These are phyloP conservation scores for Drosophila picticornis DNA, from an alignment of 2,888 invertebrate genomes.

Conservation along the genomic window DNA sequence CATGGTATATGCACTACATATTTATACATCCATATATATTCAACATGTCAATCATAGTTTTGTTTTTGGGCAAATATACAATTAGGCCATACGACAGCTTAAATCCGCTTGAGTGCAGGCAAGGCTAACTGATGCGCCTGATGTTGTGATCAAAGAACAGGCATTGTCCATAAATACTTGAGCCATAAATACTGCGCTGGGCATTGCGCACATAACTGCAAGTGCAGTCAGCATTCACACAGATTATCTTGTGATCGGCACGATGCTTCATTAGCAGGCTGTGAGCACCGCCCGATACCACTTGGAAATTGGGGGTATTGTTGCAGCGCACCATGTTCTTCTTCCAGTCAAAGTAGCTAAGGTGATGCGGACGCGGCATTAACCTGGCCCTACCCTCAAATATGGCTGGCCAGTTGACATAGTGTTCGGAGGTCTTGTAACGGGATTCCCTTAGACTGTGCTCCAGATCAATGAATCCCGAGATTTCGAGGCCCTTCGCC, in stretches of 20 bases:
- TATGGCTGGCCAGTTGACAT: slow-evolving; percentile 51
- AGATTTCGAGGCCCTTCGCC: slow-evolving; percentile 47
- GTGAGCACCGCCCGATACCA: slow-evolving; percentile 36
- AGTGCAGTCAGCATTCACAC: slow-evolving; percentile 49
- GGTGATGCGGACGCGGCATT: slow-evolving; percentile 29
- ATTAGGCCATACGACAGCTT: slow-evolving; percentile 22
- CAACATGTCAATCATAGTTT: slow-evolving; percentile 27
- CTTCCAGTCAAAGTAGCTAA: slow-evolving; percentile 61
- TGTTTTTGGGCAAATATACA: slow-evolving; percentile 22
- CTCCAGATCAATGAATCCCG: slow-evolving; percentile 61
- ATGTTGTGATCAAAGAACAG: slow-evolving; percentile 65
- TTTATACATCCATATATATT: slow-evolving; percentile 10
- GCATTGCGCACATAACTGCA: slow-evolving; percentile 37
- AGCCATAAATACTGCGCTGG: slow-evolving; percentile 25
- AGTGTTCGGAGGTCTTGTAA: slow-evolving; percentile 2
- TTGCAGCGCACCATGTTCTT: slow-evolving; percentile 34
- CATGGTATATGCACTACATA: neutral
- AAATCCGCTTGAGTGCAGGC: slow-evolving; percentile 5
- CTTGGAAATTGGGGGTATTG: slow-evolving; percentile 50
- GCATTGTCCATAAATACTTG: slow-evolving; percentile 50
- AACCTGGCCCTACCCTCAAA: slow-evolving; percentile 50
- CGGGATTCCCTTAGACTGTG: slow-evolving; percentile 44
- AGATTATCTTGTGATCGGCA: slow-evolving; percentile 62
- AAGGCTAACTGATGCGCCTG: slow-evolving; percentile 50
- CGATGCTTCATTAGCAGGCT: slow-evolving; percentile 56